These are phyloP conservation scores for Kuschelorhynchus macadamiae DNA, from an alignment of 2,888 invertebrate species.

Conservation along the genomic window DNA sequence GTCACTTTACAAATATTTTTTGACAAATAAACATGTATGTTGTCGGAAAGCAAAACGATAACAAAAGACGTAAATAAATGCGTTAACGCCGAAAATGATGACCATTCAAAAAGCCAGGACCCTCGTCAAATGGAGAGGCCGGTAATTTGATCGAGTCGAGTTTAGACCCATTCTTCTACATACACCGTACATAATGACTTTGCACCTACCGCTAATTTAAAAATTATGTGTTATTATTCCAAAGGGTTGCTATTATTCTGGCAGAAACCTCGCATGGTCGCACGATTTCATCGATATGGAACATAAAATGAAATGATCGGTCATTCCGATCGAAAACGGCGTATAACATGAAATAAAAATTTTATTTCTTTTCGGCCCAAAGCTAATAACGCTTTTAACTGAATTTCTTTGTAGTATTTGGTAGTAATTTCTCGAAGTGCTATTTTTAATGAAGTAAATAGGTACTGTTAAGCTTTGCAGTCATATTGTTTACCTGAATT, in stretches of 20 bases:
- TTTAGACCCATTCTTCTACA: constrained; percentile 5
- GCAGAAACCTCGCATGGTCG: constrained; percentile 52
- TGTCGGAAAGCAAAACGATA: neutral
- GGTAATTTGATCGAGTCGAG: constrained; percentile 7
- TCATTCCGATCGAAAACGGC: constrained; percentile 61
- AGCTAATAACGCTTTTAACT: too few species aligned
- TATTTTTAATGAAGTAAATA: too few species aligned
- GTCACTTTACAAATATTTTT: too few species aligned
- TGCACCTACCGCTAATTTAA: constrained; percentile 24
- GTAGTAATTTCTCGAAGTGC: too few species aligned
- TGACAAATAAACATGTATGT: too few species aligned
- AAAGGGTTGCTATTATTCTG: constrained; percentile 32
- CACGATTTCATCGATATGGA: constrained; percentile 58
- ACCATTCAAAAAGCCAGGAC: constrained; percentile 17
- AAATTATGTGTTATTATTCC: constrained; percentile 27
- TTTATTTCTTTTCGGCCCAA: too few species aligned
- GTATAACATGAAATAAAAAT: constrained; percentile 60
- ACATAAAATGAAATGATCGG: constrained; percentile 65
- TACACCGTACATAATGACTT: constrained; percentile 13
- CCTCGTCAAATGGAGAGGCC: constrained; percentile 28
- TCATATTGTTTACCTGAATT: too few species aligned
- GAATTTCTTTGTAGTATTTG: too few species aligned
- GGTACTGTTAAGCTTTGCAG: too few species aligned
- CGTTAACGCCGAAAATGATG: constrained; percentile 9
- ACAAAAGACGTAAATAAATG: constrained; percentile 31